Base-by-base conservation (phyloP, 2,888 invertebrate species). In the Oligia fasciuncula region DNA sequence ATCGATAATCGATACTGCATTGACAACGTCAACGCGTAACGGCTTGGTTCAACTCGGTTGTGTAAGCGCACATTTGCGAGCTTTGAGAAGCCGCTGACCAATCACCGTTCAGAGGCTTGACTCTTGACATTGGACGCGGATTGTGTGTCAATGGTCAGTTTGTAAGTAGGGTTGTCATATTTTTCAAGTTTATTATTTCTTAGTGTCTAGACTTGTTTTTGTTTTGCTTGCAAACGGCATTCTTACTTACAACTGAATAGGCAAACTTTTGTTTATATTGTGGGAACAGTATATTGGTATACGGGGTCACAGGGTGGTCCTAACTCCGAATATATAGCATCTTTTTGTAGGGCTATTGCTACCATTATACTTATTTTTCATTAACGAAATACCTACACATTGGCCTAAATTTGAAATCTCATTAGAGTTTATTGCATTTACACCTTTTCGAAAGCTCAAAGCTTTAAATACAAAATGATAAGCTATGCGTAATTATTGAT, bases 71-170 rank as follows among this genome's bases (percentile, higher is more conserved):
- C 89, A 90, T 91, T 90, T 89, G 90, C 91, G 84, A 84, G 83
- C 88, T 90, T 91, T 91, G 90, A 78, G 68, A 60, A 65, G 76
- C 81, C 85, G 82, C 86, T 85, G 83, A 88, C 91, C 88, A 88
- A 88, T 87, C 86, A 76, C 76, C 77, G 74, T 73, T 77, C 76
- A 84, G 86, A 87, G 86, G 89, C 88, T 90, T 87, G 76, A 91
- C 88, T 90, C 91, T 92, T 93, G 93, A 94, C 93, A 94, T 94
- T 93, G 94, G 87, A 88, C 88, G 85, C 89, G 89, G 90, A 89
- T 89, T 90, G 89, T 89, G 86, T 87, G 85, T 88, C 90, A 91
- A 90, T 89, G 83, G 77, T 83, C 81, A 83, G 77, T 85, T 78
- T 51, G 14, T 43, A 0, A 1, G 13, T 80, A 89, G 81, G 88